Base-by-base conservation (phyloP, 2,888 invertebrate species). In the Nemotelus nigrinus region DNA sequence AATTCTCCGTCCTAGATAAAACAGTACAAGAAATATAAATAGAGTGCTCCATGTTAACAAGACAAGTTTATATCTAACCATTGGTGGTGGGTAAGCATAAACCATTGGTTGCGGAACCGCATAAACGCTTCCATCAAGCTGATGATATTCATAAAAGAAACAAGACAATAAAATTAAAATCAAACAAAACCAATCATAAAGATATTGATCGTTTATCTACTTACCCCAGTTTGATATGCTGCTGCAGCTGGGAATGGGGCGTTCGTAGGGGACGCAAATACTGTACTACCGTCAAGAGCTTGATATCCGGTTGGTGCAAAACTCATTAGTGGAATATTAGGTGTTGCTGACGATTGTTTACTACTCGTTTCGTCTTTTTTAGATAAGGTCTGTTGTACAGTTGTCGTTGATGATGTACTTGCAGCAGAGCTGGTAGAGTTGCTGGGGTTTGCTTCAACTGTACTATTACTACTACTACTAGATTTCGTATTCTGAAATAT, bases 121-220 rank as follows among this genome's bases (percentile, higher is more conserved):
- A 82, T 87, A 87, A 80, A 87, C 84, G 81, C 85, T 87, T 81
- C 87, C 87, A 83, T 87, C 87, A 82, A 85, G 85, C 87, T 87
- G 47, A 50, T 60, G 39, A 58, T 58, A 68, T 72, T 44, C 63
- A 77, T 39, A 76, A 71, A 76, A 78, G n/a, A 39, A 50, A 65
- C 41, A 76, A 76, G 25, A 72, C 3, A 47, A 74, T 53, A 60
- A 76, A 76, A 78, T 55, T 70, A 41, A 80, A 80, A 48, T 65
- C 3, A 60, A 5, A 3, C 6, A 39, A 55, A 39, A 58, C 50
- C 77, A 60, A 39, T 70, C 48, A 48, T 72, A 78, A 63, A 68
- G 71, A 68, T 77, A 48, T 77, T 25, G 25, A 25, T 25, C 25
- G 25, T 25, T 25, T 25, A 25, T 47, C 45, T 57, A 80, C 84